Evolutionary conservation across 2,113 vertebrate species (phyloP).

Genomic region (Pogona vitticeps): DNA sequence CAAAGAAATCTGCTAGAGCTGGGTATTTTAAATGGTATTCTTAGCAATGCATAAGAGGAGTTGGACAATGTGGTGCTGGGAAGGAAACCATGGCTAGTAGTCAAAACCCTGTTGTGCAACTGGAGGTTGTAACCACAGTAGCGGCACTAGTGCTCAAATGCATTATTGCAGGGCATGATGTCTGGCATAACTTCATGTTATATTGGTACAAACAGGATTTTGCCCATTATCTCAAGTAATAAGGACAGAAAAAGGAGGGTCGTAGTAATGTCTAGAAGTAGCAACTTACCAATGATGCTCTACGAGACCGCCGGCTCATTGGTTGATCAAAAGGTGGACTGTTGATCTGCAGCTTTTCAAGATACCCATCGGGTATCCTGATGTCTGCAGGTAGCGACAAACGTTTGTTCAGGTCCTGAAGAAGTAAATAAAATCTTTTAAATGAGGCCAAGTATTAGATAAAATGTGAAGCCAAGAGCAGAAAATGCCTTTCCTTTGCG

Average conservation of each 20-base stretch:
- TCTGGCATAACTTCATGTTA: no score
- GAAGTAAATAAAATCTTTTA: not conserved
- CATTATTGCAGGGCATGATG: no score
- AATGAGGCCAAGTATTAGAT: not conserved
- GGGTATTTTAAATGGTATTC: not conserved
- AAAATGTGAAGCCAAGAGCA: no score
- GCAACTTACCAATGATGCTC: slow-evolving; percentile 91
- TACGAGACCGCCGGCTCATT: slow-evolving; percentile 93
- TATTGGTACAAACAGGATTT: not conserved
- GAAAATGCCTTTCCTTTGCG: no score
- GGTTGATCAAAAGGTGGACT: slow-evolving; percentile 95
- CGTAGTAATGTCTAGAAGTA: not conserved
- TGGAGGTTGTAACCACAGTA: no score
- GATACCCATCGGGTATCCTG: slow-evolving; percentile 95
- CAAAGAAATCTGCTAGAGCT: no score
- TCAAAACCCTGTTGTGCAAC: no score
- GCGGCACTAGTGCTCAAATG: no score
- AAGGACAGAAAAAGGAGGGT: not conserved
- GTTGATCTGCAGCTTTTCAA: slow-evolving; percentile 95
- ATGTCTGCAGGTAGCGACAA: slow-evolving; percentile 97
- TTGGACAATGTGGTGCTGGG: not conserved
- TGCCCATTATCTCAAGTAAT: not conserved
- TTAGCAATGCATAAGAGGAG: not conserved
- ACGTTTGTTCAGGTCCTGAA: slow-evolving; percentile 96
- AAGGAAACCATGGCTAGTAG: not conserved